Evolutionary conservation across 2,888 invertebrate species (phyloP).

Genomic region (Pandemis corylana): DNA sequence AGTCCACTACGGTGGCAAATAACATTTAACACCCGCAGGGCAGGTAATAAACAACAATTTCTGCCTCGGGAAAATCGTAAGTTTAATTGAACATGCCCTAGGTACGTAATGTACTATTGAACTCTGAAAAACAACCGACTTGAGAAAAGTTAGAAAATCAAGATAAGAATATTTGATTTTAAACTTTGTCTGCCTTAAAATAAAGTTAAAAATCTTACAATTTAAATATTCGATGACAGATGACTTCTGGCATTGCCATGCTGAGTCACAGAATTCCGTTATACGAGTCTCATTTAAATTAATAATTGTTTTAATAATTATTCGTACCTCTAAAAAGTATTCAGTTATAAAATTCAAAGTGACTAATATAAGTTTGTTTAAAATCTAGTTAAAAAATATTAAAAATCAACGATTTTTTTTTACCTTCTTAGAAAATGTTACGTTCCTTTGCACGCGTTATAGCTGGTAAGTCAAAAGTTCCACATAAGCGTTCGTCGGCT

Average conservation of each 20-base stretch:
- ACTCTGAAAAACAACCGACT: too few relatives aligned
- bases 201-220: slow-evolving; percentile 42
- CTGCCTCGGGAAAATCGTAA: too few relatives aligned
- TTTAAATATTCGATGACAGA: slow-evolving; percentile 47
- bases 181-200: not conserved
- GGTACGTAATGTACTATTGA: not conserved
- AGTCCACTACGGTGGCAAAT: too few relatives aligned
- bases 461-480: slow-evolving; percentile 75
- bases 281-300: not conserved
- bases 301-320: not conserved
- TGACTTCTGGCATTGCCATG: slow-evolving; percentile 53
- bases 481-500: slow-evolving; percentile 77
- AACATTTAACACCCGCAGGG: too few relatives aligned
- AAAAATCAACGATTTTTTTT: not conserved
- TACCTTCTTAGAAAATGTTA: not conserved
- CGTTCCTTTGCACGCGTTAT: slow-evolving; percentile 59
- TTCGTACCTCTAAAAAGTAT: not conserved
- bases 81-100: not conserved
- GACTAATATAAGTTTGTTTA: not conserved
- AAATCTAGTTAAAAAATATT: not conserved
- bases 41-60: too few relatives aligned
- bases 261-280: slow-evolving; percentile 45
- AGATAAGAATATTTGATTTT: not conserved
- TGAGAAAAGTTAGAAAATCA: not conserved
- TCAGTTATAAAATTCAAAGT: not conserved